These are phyloP conservation scores for Cheilosia urbana DNA, from an alignment of 2,888 invertebrate genomes.

Conservation along the genomic window DNA sequence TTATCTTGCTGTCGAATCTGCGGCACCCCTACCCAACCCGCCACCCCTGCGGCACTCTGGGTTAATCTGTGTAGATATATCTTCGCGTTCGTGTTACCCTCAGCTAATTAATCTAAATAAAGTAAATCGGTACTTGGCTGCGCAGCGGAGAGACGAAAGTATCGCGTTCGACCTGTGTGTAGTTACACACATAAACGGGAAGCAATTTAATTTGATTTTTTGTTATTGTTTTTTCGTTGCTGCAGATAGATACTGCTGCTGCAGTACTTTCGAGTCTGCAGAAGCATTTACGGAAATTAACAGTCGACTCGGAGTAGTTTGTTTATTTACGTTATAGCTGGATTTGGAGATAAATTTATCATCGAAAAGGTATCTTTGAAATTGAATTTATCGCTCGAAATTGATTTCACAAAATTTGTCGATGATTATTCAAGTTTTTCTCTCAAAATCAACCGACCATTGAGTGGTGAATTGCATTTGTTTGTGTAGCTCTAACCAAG, in stretches of 20 bases:
- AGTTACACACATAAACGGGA: conserved; percentile 69
- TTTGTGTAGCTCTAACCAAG: conserved; percentile 34
- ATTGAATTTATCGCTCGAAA: neutral
- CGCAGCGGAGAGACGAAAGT: conserved; percentile 34
- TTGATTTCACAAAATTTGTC: conserved; percentile 11
- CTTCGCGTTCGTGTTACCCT: conserved; percentile 66
- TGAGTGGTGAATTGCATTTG: neutral
- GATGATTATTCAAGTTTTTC: neutral
- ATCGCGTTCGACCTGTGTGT: conserved; percentile 29
- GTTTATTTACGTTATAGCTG: conserved; percentile 50
- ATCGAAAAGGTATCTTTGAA: conserved; percentile 13
- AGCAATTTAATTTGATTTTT: conserved; percentile 72
- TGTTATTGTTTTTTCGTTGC: neutral
- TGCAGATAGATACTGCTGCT: conserved; percentile 21
- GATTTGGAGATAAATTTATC: conserved; percentile 47
- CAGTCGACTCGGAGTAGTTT: conserved; percentile 39
- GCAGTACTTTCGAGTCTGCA: conserved; percentile 5
- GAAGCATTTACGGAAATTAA: conserved; percentile 53
- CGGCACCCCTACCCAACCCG: neutral
- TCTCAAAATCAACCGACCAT: conserved; percentile 19
- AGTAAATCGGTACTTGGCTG: conserved; percentile 71
- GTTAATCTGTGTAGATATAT: conserved; percentile 65
- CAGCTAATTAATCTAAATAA: conserved; percentile 75
- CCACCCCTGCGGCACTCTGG: conserved; percentile 3
- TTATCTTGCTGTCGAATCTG: conserved; percentile 9